Percentiles rank a stretch among this genome's conserved stretches.
Evolutionary conservation across 2,888 invertebrate species (phyloP).

Genomic region (Morpho achilles): DNA sequence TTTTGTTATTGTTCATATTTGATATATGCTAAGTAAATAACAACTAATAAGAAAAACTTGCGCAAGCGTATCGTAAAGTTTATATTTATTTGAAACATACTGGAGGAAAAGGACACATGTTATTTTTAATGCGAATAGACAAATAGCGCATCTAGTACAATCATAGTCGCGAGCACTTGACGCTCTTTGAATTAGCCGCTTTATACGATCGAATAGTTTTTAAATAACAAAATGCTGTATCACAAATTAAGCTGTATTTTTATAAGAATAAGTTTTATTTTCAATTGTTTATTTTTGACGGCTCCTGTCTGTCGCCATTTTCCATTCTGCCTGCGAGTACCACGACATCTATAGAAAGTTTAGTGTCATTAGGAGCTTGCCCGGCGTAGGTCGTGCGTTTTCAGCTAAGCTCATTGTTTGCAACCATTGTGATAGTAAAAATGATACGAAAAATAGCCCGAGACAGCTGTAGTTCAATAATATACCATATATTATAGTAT

Average conservation of each 20-base stretch:
- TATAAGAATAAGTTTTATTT: conserved; percentile 27
- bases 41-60: conserved; percentile 2
- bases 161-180: conserved; percentile 31
- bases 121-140: conserved; percentile 40
- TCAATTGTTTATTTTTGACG: conserved; percentile 49
- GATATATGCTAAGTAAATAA: too few relatives aligned
- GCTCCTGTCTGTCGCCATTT: conserved; percentile 64
- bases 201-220: conserved; percentile 60
- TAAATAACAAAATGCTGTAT: conserved; percentile 28
- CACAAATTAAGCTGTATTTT: conserved; percentile 26
- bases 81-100: conserved; percentile 37
- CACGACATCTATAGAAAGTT: conserved; percentile 70
- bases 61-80: conserved; percentile 20
- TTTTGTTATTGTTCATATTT: too few relatives aligned
- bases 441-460: conserved; percentile 54
- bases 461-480: conserved; percentile 37
- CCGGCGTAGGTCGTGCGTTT: conserved; percentile 43
- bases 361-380: conserved; percentile 70
- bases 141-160: conserved; percentile 36
- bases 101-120: conserved; percentile 45
- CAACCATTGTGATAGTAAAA: conserved; percentile 66
- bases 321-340: conserved; percentile 63
- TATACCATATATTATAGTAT: conserved; percentile 33
- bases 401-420: conserved; percentile 52
- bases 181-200: conserved; percentile 50